phyloP scores from a whole-genome alignment of 2,797 vertebrate species.

The Gambelia wislizenii region DNA sequence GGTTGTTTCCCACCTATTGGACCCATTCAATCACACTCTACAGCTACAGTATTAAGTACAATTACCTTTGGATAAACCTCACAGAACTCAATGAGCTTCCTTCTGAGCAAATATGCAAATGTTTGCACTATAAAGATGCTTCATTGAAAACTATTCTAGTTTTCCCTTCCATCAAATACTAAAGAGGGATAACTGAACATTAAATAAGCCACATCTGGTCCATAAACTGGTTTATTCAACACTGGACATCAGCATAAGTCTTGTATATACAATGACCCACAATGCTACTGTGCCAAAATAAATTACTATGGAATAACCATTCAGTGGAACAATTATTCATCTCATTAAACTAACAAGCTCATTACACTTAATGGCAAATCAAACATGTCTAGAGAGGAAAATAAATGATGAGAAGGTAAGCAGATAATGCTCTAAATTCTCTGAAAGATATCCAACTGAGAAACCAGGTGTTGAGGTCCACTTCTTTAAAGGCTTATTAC shows the following conservation, averaged over 20 bases:
- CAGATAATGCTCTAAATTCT: constrained; percentile 44
- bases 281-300: not conserved
- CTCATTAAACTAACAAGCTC: constrained; percentile 32
- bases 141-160: not conserved
- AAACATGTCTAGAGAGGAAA: constrained; percentile 28
- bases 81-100: not conserved
- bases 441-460: constrained; percentile 9
- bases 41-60: not conserved
- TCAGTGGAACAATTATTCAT: constrained; percentile 32
- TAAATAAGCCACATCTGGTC: not conserved
- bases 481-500: constrained; percentile 33
- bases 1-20: not conserved
- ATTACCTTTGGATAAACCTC: not conserved
- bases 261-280: constrained; percentile 1
- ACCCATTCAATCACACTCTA: not conserved
- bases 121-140: not conserved
- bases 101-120: not conserved
- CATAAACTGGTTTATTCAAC: constrained; percentile 1
- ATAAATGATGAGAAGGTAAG: not conserved
- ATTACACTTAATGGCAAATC: constrained; percentile 26
- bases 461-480: not conserved
- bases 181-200: not conserved
- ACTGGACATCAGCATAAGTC: not conserved
- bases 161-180: not conserved
- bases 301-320: not conserved